Percentiles rank a stretch among this genome's conserved stretches.
phyloP scores from a whole-genome alignment of 2,113 vertebrate genomes.

The Dendropsophus ebraccatus region DNA sequence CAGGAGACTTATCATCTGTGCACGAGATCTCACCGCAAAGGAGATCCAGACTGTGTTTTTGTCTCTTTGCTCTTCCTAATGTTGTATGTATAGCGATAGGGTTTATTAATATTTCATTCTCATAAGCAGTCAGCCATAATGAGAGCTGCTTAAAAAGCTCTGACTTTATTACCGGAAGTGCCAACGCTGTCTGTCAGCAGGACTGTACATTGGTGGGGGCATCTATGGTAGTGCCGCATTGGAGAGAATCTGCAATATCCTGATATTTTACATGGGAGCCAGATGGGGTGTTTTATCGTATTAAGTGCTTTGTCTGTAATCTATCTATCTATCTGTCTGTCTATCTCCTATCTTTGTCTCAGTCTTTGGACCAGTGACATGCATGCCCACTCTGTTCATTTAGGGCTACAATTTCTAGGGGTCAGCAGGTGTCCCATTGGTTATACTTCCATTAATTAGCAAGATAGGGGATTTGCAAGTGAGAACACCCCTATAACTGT shows the following conservation, averaged over 20 bases:
- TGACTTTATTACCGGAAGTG: background rate
- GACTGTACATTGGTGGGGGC: background rate
- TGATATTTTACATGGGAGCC: background rate
- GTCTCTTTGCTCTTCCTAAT: slow-evolving; percentile 3
- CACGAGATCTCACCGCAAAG: background rate
- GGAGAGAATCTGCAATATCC: background rate
- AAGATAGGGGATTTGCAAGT: too few species aligned
- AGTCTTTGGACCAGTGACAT: too few species aligned
- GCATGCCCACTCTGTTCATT: too few species aligned
- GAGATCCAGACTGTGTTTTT: slow-evolving; percentile 8
- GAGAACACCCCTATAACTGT: too few species aligned
- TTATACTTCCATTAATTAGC: too few species aligned
- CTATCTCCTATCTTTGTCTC: too few species aligned
- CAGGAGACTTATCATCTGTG: slow-evolving; percentile 19
- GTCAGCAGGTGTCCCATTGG: too few species aligned
- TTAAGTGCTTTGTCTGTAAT: background rate
- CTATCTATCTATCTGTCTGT: too few species aligned
- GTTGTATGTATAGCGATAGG: background rate
- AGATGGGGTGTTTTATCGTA: background rate
- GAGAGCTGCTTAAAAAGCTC: background rate
- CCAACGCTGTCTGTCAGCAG: background rate
- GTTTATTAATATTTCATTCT: slow-evolving; percentile 26
- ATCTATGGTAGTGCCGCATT: background rate
- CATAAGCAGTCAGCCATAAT: slow-evolving; percentile 9
- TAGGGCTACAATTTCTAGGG: too few species aligned